These are phyloP conservation scores for Sicus ferrugineus DNA, from an alignment of 2,888 invertebrate species.

Conservation along the genomic window DNA sequence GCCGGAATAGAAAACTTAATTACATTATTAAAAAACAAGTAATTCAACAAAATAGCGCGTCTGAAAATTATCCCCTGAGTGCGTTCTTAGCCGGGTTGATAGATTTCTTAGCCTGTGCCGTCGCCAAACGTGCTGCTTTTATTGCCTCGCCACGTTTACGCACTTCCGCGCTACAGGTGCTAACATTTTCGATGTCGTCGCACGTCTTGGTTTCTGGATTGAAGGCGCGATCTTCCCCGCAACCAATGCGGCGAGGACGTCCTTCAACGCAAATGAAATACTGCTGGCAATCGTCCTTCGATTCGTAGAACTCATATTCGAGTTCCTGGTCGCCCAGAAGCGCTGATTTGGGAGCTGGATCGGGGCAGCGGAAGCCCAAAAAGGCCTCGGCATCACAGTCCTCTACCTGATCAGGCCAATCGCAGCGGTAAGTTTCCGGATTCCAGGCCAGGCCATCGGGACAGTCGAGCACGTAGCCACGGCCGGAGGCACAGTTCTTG, in stretches of 20 bases:
- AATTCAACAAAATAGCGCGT: too few species aligned
- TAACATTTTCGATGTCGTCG: conserved; percentile 80
- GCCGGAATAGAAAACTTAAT: too few species aligned
- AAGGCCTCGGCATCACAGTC: conserved; percentile 82
- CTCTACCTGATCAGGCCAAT: conserved; percentile 86
- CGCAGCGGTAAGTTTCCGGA: conserved; percentile 77
- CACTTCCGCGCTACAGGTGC: conserved; percentile 70
- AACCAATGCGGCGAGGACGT: conserved; percentile 77
- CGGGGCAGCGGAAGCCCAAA: conserved; percentile 82
- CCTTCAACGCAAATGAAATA: conserved; percentile 81
- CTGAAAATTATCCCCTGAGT: too few species aligned
- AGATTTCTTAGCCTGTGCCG: conserved; percentile 40
- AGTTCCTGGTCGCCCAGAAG: conserved; percentile 63
- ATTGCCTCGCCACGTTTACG: conserved; percentile 52
- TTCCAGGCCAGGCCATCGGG: conserved; percentile 86
- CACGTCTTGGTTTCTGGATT: conserved; percentile 77
- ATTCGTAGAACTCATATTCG: conserved; percentile 65
- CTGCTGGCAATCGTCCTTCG: conserved; percentile 76
- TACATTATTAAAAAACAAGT: too few species aligned
- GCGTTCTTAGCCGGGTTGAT: conserved; percentile 24
- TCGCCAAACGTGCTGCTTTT: conserved; percentile 55
- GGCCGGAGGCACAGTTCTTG: conserved; percentile 83
- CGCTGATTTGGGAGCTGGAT: conserved; percentile 62
- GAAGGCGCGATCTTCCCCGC: conserved; percentile 80
- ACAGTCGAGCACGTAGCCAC: conserved; percentile 76